A percentile compares a stretch with the other conserved stretches of the same genome.
Conservation (phyloP, 2,113 vertebrate species). For the Scomber scombrus region DNA sequence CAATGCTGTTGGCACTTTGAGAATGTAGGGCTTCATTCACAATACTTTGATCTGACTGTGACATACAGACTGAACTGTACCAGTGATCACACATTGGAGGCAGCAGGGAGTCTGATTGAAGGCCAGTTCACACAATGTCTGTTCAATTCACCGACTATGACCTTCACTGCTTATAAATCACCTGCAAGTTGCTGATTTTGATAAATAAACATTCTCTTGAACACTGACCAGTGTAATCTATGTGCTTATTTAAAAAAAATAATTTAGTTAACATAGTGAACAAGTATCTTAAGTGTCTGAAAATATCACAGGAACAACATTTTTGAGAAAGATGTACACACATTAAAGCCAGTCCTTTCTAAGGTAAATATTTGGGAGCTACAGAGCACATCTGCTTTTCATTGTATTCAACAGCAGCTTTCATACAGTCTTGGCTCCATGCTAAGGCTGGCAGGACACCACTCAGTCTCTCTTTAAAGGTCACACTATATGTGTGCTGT, state of each 20-base stretch:
- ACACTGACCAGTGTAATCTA: too few species aligned
- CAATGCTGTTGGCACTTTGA: constrained; percentile 51
- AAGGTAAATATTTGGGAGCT: constrained; percentile 56
- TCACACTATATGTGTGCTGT: background rate
- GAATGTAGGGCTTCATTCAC: constrained; percentile 63
- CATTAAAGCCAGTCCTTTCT: constrained; percentile 24
- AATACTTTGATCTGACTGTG: constrained; percentile 55
- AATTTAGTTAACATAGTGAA: too few species aligned
- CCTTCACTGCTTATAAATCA: background rate
- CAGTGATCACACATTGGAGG: constrained; percentile 25
- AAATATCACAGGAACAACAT: background rate
- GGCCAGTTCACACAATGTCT: background rate
- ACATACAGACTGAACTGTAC: constrained; percentile 25
- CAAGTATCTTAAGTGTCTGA: background rate
- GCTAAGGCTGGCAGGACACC: background rate
- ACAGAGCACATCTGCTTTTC: constrained; percentile 59
- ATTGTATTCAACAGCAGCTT: constrained; percentile 12
- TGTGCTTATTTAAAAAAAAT: background rate
- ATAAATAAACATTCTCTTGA: background rate
- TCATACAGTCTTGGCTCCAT: background rate
- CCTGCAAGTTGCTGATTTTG: background rate
- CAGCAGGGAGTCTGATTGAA: constrained; percentile 4
- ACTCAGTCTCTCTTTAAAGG: background rate
- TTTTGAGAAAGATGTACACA: constrained; percentile 39
- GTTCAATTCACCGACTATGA: background rate